Conservation (phyloP, 1,140 invertebrate genomes). For the Solen grandis region DNA sequence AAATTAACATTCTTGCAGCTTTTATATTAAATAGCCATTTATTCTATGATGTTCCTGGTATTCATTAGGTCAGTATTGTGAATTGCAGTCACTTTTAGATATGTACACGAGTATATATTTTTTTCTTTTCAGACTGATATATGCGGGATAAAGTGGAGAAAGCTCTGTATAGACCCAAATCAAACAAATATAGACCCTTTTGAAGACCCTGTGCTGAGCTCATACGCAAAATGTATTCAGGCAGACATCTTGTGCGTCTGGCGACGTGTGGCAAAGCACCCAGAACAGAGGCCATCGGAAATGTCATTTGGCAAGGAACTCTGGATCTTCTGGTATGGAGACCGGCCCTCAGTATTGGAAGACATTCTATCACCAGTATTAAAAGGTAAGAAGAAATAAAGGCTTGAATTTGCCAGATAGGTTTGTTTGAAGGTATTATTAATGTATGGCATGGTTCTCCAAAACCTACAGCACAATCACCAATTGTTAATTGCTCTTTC, state of each 20-base stretch:
- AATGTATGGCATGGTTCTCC: no score
- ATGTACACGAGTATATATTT: no score
- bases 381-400: slow-evolving; percentile 83
- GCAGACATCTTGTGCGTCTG: slow-evolving; percentile 98
- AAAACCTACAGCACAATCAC: no score
- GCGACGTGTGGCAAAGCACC: slow-evolving; percentile 86
- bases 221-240: slow-evolving; percentile 95
- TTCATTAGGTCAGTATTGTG: no score
- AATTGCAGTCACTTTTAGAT: no score
- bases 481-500: no score
- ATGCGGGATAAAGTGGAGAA: slow-evolving; percentile 99
- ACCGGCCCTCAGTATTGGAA: slow-evolving; percentile 89
- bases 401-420: background rate
- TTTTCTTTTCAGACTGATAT: slow-evolving; percentile 92
- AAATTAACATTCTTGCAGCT: no score
- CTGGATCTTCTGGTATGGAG: slow-evolving; percentile 99
- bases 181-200: slow-evolving; percentile 83
- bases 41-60: no score
- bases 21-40: no score
- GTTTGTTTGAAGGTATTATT: no score
- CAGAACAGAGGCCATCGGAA: slow-evolving; percentile 61
- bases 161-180: slow-evolving; percentile 90
- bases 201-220: slow-evolving; percentile 95
- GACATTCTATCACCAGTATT: slow-evolving; percentile 83
- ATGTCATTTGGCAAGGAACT: slow-evolving; percentile 88